Base-by-base conservation (phyloP, 2,797 vertebrate genomes). In the Halcyon smyrnensis region DNA sequence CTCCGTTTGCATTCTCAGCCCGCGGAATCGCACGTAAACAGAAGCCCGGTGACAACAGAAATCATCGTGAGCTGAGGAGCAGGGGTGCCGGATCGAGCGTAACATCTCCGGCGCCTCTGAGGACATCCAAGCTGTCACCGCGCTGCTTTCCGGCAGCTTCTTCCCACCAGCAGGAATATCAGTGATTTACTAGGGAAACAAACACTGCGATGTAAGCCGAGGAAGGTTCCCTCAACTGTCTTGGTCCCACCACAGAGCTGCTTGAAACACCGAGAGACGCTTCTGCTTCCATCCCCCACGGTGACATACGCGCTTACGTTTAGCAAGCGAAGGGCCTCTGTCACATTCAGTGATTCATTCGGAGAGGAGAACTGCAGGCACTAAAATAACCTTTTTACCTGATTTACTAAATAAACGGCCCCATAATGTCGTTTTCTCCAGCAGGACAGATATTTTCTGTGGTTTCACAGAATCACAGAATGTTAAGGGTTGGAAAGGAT, bases 101-200 rank as follows among this genome's bases (percentile, higher is more conserved):
- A 50, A 78, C 86, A 37, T 78, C 88, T 84, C 65, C 34, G 11
- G 0, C 0, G 65, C 59, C 67, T 76, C 80, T 37, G 28, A 32
- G 63, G 73, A 69, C 54, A 73, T 57, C 18, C 17, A 23, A 54
- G 78, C 67, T 63, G 56, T 69, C 89, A 41, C 46, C 56, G 27
- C 3, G 2, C 68, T 43, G 62, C 68, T 41, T 85, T 57, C 65
- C 3, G 1, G 4, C 48, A 70, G 56, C 67, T 74, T 73, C 96
- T 84, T 82, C 63, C 54, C 37, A 15, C 37, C 51, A 91, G 71
- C 75, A 77, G 91, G 82, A 60, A 65, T 92, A 65, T 63, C 63
- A 92, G 67, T 77, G 67, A 92, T 88, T 89, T 91, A 80, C 56
- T 41, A 62, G 73, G 79, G 48, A 87, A 95, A 80, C 60, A 89